Evolutionary conservation across 2,797 vertebrate species (phyloP).

Genomic region (Pangasius sanitwongsei): DNA sequence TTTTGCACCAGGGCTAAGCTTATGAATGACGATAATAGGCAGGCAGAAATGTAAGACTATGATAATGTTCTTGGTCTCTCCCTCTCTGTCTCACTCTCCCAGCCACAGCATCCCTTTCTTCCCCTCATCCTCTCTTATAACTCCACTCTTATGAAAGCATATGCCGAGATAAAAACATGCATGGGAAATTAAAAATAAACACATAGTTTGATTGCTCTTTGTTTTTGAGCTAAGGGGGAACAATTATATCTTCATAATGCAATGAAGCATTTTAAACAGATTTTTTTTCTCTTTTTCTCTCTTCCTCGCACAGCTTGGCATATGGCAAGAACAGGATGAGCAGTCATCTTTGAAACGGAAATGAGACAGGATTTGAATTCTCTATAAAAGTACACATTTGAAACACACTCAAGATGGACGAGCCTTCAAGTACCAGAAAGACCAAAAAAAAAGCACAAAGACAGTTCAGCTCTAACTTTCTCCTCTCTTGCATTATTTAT

Average conservation of each 20-base stretch:
- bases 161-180: slow-evolving; percentile 69
- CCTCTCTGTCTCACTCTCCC: slow-evolving; percentile 62
- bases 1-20: slow-evolving; percentile 85
- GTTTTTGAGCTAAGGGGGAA: slow-evolving; percentile 68
- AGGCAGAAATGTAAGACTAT: slow-evolving; percentile 90
- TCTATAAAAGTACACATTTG: slow-evolving; percentile 68
- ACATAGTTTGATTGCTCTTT: slow-evolving; percentile 69
- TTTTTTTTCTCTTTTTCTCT: slow-evolving; percentile 41
- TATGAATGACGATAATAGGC: slow-evolving; percentile 91
- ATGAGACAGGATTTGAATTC: slow-evolving; percentile 69
- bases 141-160: slow-evolving; percentile 50
- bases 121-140: slow-evolving; percentile 31
- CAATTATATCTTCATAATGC: slow-evolving; percentile 74
- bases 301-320: slow-evolving; percentile 60
- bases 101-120: slow-evolving; percentile 39
- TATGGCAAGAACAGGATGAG: slow-evolving; percentile 70
- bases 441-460: slow-evolving; percentile 18
- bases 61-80: slow-evolving; percentile 86
- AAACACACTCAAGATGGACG: slow-evolving; percentile 58
- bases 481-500: neutral
- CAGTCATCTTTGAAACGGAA: slow-evolving; percentile 68
- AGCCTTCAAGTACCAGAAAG: slow-evolving; percentile 45
- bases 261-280: slow-evolving; percentile 64
- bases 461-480: slow-evolving; percentile 1
- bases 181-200: slow-evolving; percentile 71